phyloP scores from a whole-genome alignment of 2,888 invertebrate genomes.

The Zaprionus obscuricornis region DNA sequence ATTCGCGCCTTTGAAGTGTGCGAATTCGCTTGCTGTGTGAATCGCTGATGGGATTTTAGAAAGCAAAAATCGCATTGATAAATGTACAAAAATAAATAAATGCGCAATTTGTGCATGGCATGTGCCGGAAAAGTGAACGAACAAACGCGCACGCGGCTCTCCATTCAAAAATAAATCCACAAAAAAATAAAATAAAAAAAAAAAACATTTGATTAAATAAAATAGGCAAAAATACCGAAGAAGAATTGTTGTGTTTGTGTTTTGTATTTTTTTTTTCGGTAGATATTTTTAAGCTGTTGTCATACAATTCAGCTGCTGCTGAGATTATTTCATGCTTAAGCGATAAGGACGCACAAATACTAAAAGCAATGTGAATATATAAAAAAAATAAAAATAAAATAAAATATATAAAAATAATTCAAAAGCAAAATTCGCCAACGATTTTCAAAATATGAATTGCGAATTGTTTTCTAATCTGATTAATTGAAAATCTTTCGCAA shows the following conservation, averaged over 20 bases:
- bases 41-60: constrained; percentile 35
- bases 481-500: no score
- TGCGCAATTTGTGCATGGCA: constrained; percentile 55
- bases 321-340: constrained; percentile 18
- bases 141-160: constrained; percentile 6
- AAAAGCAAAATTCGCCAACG: not conserved
- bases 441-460: not conserved
- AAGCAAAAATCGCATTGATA: constrained; percentile 48
- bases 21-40: no score
- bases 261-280: not conserved
- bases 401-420: constrained; percentile 8
- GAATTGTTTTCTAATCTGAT: not conserved
- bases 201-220: no score
- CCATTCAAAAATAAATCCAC: not conserved
- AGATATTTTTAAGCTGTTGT: constrained; percentile 1
- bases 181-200: constrained; percentile 8
- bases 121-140: constrained; percentile 35
- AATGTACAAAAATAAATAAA: constrained; percentile 39
- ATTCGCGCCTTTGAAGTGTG: constrained; percentile 44
- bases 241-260: no score
- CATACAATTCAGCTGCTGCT: constrained; percentile 9
- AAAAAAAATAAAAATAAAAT: constrained; percentile 7
- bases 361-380: constrained; percentile 4
- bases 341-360: constrained; percentile 46
- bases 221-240: no score